Evolutionary conservation across 2,113 vertebrate genomes (phyloP).

Genomic region (Passer domesticus): DNA sequence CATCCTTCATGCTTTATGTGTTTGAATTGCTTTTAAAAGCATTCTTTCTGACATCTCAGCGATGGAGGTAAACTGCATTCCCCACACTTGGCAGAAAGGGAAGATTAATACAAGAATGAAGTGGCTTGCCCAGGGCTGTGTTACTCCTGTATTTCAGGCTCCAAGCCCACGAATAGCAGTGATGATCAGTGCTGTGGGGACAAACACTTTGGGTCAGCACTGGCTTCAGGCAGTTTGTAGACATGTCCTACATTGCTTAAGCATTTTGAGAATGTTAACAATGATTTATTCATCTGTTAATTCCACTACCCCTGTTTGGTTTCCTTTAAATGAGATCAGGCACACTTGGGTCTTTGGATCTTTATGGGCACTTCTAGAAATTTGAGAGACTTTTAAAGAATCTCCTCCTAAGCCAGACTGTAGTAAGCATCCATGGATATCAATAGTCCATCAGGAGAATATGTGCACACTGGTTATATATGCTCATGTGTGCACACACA

Average conservation of each 20-base stretch:
- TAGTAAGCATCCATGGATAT: background rate
- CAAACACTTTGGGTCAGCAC: background rate
- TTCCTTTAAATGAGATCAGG: background rate
- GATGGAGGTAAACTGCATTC: background rate
- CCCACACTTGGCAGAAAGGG: background rate
- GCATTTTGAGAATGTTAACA: background rate
- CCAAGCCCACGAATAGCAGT: rapidly evolving
- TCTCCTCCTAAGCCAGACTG: background rate
- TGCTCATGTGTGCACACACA: background rate
- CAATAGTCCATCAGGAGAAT: background rate
- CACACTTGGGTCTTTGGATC: background rate
- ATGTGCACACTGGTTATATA: background rate
- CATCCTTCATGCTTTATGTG: background rate
- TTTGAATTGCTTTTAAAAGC: background rate
- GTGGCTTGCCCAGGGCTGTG: background rate
- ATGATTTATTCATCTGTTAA: background rate
- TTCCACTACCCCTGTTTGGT: background rate
- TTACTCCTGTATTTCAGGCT: background rate
- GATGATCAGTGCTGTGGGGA: background rate
- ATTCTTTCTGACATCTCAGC: background rate
- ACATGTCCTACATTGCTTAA: background rate
- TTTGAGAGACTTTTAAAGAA: background rate
- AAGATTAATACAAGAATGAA: background rate
- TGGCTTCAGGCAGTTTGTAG: background rate
- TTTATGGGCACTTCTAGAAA: background rate